Conservation (phyloP, 2,888 invertebrate genomes). For the Thysanoteuthis rhombus region DNA sequence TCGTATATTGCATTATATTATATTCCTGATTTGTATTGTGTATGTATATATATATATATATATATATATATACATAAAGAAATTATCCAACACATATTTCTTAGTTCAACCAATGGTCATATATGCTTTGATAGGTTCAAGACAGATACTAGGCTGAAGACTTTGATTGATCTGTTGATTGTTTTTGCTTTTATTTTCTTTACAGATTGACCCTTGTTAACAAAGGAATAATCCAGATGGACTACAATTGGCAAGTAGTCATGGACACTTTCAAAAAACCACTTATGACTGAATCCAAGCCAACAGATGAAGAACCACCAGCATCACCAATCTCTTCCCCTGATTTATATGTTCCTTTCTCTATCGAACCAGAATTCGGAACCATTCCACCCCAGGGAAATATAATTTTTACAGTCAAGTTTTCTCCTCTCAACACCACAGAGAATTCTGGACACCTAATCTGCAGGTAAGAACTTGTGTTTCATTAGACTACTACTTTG, state of each 20-base stretch:
- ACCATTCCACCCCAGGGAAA: conserved; percentile 61
- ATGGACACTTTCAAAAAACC: conserved; percentile 57
- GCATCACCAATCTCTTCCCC: not conserved
- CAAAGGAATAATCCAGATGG: conserved; percentile 61
- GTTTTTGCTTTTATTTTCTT: not conserved
- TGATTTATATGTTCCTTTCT: conserved; percentile 62
- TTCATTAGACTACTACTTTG: too few species aligned
- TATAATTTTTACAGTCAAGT: conserved; percentile 58
- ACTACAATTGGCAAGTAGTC: conserved; percentile 66
- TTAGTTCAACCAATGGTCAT: too few species aligned
- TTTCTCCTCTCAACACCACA: conserved; percentile 66
- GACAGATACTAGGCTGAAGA: not conserved
- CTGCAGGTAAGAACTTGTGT: conserved; percentile 58
- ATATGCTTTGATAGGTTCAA: not conserved
- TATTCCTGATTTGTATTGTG: too few species aligned
- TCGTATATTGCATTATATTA: too few species aligned
- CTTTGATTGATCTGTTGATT: not conserved
- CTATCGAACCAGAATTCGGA: conserved; percentile 65
- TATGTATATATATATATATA: too few species aligned
- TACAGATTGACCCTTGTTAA: conserved; percentile 61
- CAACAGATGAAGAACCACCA: not conserved
- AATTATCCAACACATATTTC: too few species aligned
- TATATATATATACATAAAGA: too few species aligned
- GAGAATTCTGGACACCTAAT: conserved; percentile 65
- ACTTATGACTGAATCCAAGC: not conserved